Evolutionary conservation across 92 coral and sea anemone species (phyloP), one percentile per base, ranked within the genome.

Genomic region (Parazoanthus darwini): DNA sequence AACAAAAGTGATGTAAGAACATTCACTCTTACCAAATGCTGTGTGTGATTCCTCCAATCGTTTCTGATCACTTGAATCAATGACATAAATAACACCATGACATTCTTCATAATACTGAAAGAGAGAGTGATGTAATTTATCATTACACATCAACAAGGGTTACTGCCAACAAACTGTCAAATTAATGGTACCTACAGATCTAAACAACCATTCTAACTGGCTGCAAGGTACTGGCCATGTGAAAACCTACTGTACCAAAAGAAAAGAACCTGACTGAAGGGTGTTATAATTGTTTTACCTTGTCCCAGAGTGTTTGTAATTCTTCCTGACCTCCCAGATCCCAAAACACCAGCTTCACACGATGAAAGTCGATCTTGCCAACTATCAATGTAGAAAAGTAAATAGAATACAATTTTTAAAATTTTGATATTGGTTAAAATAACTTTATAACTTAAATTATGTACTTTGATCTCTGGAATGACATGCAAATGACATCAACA

Each of bases 281-380:
- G 59, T 54, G 18, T 82, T 0, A 23, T 73, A 29, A 33, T 9
- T 72, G 29, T 44, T 74, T 39, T 85, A 97, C 99, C 95, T 97
- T 97, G 87, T 95, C 96, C 99, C 99, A 97, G 73, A 97, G 91
- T 9, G 98, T 88, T 54, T 94, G 94, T 8, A 97, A 82, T 79
- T 97, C 99, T 74, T 93, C 90, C 67, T 97, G 97, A 37, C 99
- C 99, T 90, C 99, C 99, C 20, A 97, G 89, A 78, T 97, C 99
- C 99, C 99, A 97, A 90, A 97, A 97, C 89, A 97, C 90, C 85
- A 97, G 91, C 86, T 95, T 94, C 76, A 95, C 96, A 84, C 92
- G 96, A 74, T 91, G 94, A 78, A 94, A 91, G 77, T 92, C 93
- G 14, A 97, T 92, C 88, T 97, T 97, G 71, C 97, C 99, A 93